Evolutionary conservation across 1,140 invertebrate species (phyloP), one percentile per base, ranked within the genome.

Genomic region (Bacillus rossius): DNA sequence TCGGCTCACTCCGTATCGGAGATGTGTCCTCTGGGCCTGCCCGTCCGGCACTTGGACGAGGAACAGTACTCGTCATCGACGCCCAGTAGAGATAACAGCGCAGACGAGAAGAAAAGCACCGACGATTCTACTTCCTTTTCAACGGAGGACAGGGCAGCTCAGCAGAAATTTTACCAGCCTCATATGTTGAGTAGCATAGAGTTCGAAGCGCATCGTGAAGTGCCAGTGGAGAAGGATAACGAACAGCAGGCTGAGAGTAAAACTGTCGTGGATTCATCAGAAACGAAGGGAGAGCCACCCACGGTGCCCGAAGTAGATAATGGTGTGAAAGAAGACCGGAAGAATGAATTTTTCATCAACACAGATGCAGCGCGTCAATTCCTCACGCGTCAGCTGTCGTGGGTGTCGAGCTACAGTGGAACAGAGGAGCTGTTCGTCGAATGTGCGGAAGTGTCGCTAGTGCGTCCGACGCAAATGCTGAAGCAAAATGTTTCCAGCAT

Each of bases 321-420:
- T 51, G 69, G 63, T 37, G 76, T 73, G 34, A 76, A 77, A 62
- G 78, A 81, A 37, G 81, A 82, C 67, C 77, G 76, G 40, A 79
- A 80, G 40, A 86, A 85, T 62, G 81, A 84, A 63, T 84, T 86
- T 66, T 83, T 87, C 69, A 81, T 85, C 38, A 86, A 86, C 64
- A 85, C 84, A 40, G 82, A 88, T 75, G 82, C 84, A 38, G 84
- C 82, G 34, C 81, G 80, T 67, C 85, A 85, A 65, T 90, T 85
- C 74, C 71, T 84, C 62, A 85, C 83, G 51, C 79, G 81, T 68
- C 87, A 85, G 69, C 73, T 87, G 47, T 90, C 84, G 38, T 88
- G 83, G 82, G 84, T 88, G 45, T 83, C 81, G 1, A 84, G 81
- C 37, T 76, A 74, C 51, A 69, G 73, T 16, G 74, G 73, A 59